A percentile compares a stretch with the other conserved stretches of the same genome.
phyloP scores from a whole-genome alignment of 2,113 vertebrate genomes.

The Microtus montanus region DNA sequence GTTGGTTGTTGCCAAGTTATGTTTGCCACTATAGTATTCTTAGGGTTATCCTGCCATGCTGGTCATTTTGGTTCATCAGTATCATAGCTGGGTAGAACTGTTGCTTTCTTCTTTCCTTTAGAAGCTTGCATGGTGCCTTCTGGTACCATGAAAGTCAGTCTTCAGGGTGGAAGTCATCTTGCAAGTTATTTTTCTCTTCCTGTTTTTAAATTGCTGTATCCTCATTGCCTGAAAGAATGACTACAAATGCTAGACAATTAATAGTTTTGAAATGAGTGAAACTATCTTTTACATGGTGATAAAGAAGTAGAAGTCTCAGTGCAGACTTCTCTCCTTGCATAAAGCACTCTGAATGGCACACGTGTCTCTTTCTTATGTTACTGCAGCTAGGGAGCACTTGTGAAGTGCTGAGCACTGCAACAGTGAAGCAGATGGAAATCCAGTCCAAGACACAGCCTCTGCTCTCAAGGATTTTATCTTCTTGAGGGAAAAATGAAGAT shows the following conservation, averaged over 20 bases:
- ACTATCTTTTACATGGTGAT: neutral
- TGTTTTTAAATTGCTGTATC: neutral
- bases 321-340: neutral
- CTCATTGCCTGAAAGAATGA: neutral
- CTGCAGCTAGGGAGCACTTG: neutral
- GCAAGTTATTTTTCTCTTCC: neutral
- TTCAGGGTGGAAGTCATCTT: neutral
- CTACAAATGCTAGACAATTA: neutral
- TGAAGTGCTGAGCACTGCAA: neutral
- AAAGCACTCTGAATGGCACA: neutral
- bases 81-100: neutral
- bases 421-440: neutral
- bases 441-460: neutral
- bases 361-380: neutral
- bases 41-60: neutral
- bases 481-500: neutral
- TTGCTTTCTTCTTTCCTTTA: neutral
- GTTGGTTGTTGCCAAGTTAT: neutral
- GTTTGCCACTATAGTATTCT: neutral
- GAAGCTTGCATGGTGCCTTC: neutral
- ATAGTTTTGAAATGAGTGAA: neutral
- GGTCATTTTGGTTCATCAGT: neutral
- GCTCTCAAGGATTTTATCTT: neutral
- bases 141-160: neutral
- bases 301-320: neutral